These are phyloP conservation scores for Parnassius apollo DNA, from an alignment of 2,888 invertebrate genomes.

Conservation along the genomic window DNA sequence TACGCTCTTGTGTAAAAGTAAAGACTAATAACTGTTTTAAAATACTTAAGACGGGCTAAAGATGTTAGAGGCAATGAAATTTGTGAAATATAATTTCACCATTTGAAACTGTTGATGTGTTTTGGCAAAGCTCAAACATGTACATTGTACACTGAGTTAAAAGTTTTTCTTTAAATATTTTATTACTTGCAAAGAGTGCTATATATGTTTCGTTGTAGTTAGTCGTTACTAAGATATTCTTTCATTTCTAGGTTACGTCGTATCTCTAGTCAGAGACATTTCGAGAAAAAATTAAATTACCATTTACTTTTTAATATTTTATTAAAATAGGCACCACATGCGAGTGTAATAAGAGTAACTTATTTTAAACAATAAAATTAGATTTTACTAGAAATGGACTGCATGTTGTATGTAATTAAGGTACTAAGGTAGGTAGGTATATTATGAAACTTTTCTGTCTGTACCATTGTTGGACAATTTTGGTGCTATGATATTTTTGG, in stretches of 20 bases:
- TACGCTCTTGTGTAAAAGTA: not conserved
- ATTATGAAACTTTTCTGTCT: slow-evolving; percentile 75
- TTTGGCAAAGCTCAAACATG: slow-evolving; percentile 77
- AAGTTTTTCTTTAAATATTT: slow-evolving; percentile 46
- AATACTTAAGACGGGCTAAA: not conserved
- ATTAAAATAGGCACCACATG: slow-evolving; percentile 66
- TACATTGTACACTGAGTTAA: slow-evolving; percentile 49
- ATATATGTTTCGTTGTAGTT: slow-evolving; percentile 66
- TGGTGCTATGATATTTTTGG: slow-evolving; percentile 78
- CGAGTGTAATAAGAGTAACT: slow-evolving; percentile 69
- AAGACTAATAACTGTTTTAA: not conserved
- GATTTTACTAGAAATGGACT: slow-evolving; percentile 53
- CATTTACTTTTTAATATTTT: slow-evolving; percentile 76
- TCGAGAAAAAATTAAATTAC: slow-evolving; percentile 68
- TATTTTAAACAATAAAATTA: slow-evolving; percentile 47
- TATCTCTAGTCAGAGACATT: slow-evolving; percentile 80
- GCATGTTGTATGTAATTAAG: slow-evolving; percentile 52
- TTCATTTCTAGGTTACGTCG: slow-evolving; percentile 70
- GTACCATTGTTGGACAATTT: slow-evolving; percentile 64
- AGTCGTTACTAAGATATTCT: slow-evolving; percentile 57
- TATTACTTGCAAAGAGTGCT: slow-evolving; percentile 71
- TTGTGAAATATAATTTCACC: slow-evolving; percentile 75
- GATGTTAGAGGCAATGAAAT: slow-evolving; percentile 5
- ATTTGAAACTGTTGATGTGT: slow-evolving; percentile 47
- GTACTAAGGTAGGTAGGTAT: slow-evolving; percentile 32